These are phyloP conservation scores for Bovichtus diacanthus DNA, from an alignment of 2,797 vertebrate species.

Conservation along the genomic window DNA sequence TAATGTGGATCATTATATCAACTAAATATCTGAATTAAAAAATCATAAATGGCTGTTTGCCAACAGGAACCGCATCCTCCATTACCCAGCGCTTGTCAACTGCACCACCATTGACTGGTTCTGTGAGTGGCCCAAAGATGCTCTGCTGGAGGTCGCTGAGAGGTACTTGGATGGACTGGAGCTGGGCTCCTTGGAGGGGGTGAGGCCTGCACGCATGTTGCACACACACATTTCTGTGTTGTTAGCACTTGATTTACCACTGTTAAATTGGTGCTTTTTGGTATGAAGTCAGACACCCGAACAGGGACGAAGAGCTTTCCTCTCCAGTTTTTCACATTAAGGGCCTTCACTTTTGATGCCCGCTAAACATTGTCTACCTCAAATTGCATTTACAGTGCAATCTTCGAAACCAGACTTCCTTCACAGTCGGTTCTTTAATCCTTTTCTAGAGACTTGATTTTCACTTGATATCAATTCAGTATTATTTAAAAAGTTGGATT, in stretches of 20 bases:
- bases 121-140: constrained; percentile 91
- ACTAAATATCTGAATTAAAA: not conserved
- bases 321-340: constrained; percentile 3
- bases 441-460: too few species aligned
- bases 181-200: constrained; percentile 84
- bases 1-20: not conserved
- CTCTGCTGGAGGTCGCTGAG: constrained; percentile 92
- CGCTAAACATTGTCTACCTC: constrained; percentile 9
- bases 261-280: not conserved
- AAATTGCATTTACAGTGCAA: constrained; percentile 19
- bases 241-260: not conserved
- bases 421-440: not conserved
- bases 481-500: not conserved
- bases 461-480: not conserved
- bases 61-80: constrained; percentile 88
- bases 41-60: not conserved
- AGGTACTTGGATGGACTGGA: constrained; percentile 86
- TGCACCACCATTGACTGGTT: constrained; percentile 95
- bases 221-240: not conserved
- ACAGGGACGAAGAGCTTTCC: constrained; percentile 1
- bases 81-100: constrained; percentile 93
- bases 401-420: constrained; percentile 9
- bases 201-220: constrained; percentile 66
- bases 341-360: not conserved
- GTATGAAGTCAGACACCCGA: constrained; percentile 12